Evolutionary conservation across 1,140 invertebrate species (phyloP).

Genomic region (Zaprionus lachaisei): DNA sequence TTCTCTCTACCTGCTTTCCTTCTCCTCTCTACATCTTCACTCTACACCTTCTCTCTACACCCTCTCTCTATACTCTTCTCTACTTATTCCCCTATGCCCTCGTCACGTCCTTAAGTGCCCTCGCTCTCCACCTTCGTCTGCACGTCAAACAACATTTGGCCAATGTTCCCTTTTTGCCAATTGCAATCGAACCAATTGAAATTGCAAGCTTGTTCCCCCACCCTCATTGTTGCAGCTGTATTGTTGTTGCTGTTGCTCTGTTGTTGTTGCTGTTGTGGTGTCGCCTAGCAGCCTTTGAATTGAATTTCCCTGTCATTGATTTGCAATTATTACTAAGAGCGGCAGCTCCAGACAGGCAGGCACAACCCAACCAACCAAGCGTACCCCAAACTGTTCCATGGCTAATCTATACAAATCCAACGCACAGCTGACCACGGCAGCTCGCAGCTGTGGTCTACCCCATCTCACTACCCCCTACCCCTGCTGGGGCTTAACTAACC

Average conservation of each 20-base stretch:
- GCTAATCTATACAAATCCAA: slow-evolving; percentile 53
- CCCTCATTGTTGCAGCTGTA: background rate
- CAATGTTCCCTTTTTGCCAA: slow-evolving; percentile 52
- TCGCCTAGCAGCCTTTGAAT: slow-evolving; percentile 53
- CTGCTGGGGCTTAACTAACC: background rate
- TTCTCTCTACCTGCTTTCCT: background rate
- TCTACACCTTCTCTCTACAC: background rate
- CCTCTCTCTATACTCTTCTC: background rate
- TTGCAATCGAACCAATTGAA: slow-evolving; percentile 62
- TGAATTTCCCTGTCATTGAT: slow-evolving; percentile 70
- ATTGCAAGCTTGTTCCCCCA: slow-evolving; percentile 40
- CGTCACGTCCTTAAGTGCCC: background rate
- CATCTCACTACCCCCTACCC: no score
- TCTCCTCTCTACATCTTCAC: background rate
- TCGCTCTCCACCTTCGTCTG: background rate
- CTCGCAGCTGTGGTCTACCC: slow-evolving; percentile 4
- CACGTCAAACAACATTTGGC: slow-evolving; percentile 37
- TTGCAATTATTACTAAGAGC: slow-evolving; percentile 71
- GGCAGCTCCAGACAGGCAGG: slow-evolving; percentile 18
- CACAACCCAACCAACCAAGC: background rate
- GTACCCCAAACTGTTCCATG: slow-evolving; percentile 33
- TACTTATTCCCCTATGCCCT: background rate
- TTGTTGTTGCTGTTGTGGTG: slow-evolving; percentile 39
- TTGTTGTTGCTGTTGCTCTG: slow-evolving; percentile 11
- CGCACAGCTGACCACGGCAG: slow-evolving; percentile 32